Evolutionary conservation across 2,797 vertebrate genomes (phyloP), one percentile per base, ranked within the genome.

Genomic region (Typhlichthys eigenmanni): DNA sequence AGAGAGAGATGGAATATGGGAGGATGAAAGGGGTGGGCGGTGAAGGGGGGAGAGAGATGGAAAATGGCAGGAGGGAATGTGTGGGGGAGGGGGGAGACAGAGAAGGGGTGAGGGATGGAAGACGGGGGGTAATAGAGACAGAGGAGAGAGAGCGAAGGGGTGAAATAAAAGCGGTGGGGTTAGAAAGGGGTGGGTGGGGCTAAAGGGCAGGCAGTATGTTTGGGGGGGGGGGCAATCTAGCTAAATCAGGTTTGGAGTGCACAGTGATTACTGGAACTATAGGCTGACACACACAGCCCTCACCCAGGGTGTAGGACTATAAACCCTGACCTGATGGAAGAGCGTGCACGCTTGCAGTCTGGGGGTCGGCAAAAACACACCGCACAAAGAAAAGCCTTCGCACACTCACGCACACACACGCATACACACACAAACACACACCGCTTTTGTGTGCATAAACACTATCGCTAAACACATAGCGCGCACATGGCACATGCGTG

Each of bases 231-330:
- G 85, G 88, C 83, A 85, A 88, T 88, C 80, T 84, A 83, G 75
- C 75, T 80, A 91, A 92, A 93, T 91, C 84, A 88, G 83, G 90
- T 91, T 92, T 89, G 78, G 84, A 68, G 83, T 84, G 84, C 80
- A 76, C 84, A 76, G 73, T 91, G 90, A 92, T 92, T 92, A 91
- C 86, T 89, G 84, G 84, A 87, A 81, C 71, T 74, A 4, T 24
- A 72, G 85, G 90, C 83, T 82, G 87, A 91, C 84, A 87, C 86
- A 85, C 79, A 82, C 85, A 80, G 58, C 88, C 86, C 24, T 24
- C 24, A 24, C 24, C 85, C 47, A 5, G 86, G 85, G 87, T 87
- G 75, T 69, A 78, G 71, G 82, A 66, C 58, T 64, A 52, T 68
- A 52, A 62, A 63, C 51, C 68, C 24, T 53, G 62, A 38, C 29